phyloP scores from a whole-genome alignment of 2,888 invertebrate species.

The Aquatica leii region DNA sequence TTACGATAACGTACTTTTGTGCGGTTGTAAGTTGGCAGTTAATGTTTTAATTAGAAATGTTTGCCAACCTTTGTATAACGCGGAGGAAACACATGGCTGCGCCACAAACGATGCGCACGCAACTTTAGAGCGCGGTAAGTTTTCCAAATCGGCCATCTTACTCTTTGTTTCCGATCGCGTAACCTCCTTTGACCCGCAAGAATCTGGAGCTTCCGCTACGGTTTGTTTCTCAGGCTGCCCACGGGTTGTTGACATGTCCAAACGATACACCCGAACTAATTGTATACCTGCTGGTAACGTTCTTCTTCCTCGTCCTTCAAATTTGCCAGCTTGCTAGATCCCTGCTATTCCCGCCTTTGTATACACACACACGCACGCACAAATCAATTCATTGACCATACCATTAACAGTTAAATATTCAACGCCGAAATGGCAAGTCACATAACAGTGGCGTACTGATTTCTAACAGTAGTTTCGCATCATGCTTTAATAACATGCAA shows the following conservation, averaged over 20 bases:
- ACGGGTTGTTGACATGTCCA: conserved; percentile 46
- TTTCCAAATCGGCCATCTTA: conserved; percentile 35
- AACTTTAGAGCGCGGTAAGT: conserved; percentile 38
- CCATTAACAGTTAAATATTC: too few relatives aligned
- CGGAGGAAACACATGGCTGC: conserved; percentile 60
- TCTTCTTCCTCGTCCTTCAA: neutral
- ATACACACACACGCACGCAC: too few relatives aligned
- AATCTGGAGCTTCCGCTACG: conserved; percentile 38
- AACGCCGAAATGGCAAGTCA: too few relatives aligned
- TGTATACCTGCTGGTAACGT: conserved; percentile 30
- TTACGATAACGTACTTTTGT: conserved; percentile 13
- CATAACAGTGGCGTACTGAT: too few relatives aligned
- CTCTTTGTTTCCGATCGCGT: conserved; percentile 44
- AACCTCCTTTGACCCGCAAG: conserved; percentile 39
- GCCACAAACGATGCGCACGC: conserved; percentile 54
- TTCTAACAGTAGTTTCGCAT: too few relatives aligned
- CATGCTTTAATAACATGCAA: too few relatives aligned
- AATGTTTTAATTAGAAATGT: conserved; percentile 23
- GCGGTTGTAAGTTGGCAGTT: conserved; percentile 16
- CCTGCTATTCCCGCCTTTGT: too few relatives aligned
- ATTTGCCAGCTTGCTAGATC: conserved; percentile 2
- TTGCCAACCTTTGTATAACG: conserved; percentile 41
- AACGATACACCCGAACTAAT: conserved; percentile 47
- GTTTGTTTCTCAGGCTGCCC: conserved; percentile 39
- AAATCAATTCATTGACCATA: too few relatives aligned